These are phyloP conservation scores for Lasioglossum zephyrum DNA, from an alignment of 2,888 invertebrate species.

Conservation along the genomic window DNA sequence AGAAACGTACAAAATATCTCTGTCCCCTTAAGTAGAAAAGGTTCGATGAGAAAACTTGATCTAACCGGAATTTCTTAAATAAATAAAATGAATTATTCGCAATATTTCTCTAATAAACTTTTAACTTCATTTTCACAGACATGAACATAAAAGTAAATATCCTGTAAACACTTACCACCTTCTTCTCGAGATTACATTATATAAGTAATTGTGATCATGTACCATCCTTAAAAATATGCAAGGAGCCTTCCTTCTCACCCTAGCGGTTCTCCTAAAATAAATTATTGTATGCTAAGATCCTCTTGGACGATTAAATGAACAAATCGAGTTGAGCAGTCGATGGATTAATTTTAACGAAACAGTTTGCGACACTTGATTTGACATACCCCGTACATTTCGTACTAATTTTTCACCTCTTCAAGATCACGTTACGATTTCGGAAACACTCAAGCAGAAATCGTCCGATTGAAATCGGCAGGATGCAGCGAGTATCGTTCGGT, in stretches of 20 bases:
- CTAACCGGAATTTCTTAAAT: conserved; percentile 3
- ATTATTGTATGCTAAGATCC: neutral
- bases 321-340: neutral
- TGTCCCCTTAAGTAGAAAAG: conserved; percentile 39
- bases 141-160: neutral
- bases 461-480: neutral
- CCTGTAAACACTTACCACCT: neutral
- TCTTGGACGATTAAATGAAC: neutral
- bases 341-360: neutral
- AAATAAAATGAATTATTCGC: neutral
- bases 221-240: neutral
- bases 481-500: neutral
- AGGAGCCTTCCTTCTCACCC: neutral
- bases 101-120: neutral
- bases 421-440: neutral
- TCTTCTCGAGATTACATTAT: neutral
- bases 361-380: neutral
- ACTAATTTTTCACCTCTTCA: neutral
- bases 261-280: neutral
- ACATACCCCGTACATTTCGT: neutral
- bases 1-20: conserved; percentile 69
- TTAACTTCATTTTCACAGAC: neutral
- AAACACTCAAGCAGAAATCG: neutral
- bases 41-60: conserved; percentile 7
- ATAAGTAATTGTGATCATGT: too few species aligned